These are phyloP conservation scores for Drosophila merina DNA, from an alignment of 2,888 invertebrate genomes.

Conservation along the genomic window DNA sequence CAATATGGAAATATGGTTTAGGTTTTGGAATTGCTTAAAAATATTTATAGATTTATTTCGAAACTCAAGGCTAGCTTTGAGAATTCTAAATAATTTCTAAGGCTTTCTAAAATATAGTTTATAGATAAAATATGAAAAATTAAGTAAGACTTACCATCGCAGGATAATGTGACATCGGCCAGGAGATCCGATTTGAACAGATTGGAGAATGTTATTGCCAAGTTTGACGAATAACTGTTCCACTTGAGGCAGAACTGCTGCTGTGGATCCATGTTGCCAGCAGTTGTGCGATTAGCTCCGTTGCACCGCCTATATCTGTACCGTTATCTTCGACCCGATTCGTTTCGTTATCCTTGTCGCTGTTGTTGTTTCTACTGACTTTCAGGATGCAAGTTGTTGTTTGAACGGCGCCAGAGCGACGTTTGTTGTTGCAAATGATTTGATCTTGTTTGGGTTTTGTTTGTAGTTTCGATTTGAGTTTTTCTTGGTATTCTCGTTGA, in stretches of 20 bases:
- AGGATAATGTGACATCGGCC: slow-evolving; percentile 96
- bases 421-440: slow-evolving; percentile 20
- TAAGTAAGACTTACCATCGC: slow-evolving; percentile 90
- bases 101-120: no score
- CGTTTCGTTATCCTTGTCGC: not conserved
- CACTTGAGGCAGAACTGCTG: slow-evolving; percentile 98
- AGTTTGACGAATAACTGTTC: slow-evolving; percentile 97
- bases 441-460: slow-evolving; percentile 7
- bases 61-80: not conserved
- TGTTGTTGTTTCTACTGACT: not conserved
- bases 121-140: no score
- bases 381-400: slow-evolving; percentile 17
- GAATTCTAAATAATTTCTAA: not conserved
- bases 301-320: slow-evolving; percentile 19
- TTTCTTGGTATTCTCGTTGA: slow-evolving; percentile 10
- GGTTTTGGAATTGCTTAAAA: not conserved
- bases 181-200: slow-evolving; percentile 96
- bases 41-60: not conserved
- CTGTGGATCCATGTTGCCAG: slow-evolving; percentile 92
- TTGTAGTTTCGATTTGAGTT: slow-evolving; percentile 14
- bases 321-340: slow-evolving; percentile 1
- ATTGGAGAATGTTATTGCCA: slow-evolving; percentile 96
- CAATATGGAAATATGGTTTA: no score
- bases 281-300: slow-evolving; percentile 30
- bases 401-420: not conserved